Conservation (phyloP, 1,140 invertebrate species). For the Euwallacea fornicatus region DNA sequence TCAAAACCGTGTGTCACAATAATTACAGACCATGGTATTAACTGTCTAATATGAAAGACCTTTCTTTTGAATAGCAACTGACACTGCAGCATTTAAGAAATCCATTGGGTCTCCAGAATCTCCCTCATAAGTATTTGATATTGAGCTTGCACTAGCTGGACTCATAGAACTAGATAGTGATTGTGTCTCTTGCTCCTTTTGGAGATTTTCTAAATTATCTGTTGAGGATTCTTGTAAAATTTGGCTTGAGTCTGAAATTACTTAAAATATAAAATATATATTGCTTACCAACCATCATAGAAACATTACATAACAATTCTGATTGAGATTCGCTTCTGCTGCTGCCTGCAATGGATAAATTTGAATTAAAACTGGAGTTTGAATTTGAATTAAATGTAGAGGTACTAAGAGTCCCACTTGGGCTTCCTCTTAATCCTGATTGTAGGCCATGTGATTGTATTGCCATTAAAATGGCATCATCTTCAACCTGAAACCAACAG, state of each 20-base stretch:
- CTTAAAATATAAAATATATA: slow-evolving; percentile 4
- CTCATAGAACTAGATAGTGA: slow-evolving; percentile 27
- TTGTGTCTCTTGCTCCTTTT: slow-evolving; percentile 37
- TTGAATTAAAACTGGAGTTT: slow-evolving; percentile 18
- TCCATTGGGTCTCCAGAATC: slow-evolving; percentile 51
- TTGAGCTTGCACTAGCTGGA: slow-evolving; percentile 23
- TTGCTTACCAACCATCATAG: background rate
- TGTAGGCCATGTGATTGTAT: slow-evolving; percentile 65
- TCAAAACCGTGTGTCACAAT: no score
- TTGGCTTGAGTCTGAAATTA: slow-evolving; percentile 32
- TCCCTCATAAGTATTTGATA: slow-evolving; percentile 30
- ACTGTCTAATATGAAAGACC: slow-evolving; percentile 58
- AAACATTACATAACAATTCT: background rate
- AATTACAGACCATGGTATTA: no score
- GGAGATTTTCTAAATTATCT: slow-evolving; percentile 39
- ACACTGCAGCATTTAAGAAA: slow-evolving; percentile 67
- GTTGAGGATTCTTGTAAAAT: slow-evolving; percentile 31
- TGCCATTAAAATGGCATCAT: slow-evolving; percentile 68
- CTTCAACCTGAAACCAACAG: slow-evolving; percentile 55
- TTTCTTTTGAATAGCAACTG: slow-evolving; percentile 71
- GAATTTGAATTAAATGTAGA: slow-evolving; percentile 20
- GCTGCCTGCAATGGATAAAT: slow-evolving; percentile 16
- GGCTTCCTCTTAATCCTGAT: slow-evolving; percentile 31
- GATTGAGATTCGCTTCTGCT: slow-evolving; percentile 21
- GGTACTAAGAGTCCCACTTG: background rate